A percentile compares a stretch with the other conserved stretches of the same genome.
Conservation (phyloP, 2,113 vertebrate species). For the Calyptommatus sinebrachiatus region DNA sequence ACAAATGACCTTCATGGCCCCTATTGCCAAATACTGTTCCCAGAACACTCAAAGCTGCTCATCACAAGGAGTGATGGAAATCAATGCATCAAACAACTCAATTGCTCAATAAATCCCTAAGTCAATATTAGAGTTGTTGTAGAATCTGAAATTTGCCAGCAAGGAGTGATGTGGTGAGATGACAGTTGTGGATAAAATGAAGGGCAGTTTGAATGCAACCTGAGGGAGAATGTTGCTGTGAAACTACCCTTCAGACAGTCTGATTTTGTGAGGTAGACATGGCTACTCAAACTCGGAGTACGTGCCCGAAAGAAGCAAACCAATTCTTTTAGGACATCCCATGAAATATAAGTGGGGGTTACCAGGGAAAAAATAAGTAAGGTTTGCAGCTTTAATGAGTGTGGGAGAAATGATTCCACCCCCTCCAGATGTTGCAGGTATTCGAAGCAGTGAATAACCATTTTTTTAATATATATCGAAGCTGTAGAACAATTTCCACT, state of each 20-base stretch:
- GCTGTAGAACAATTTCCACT: too few species aligned
- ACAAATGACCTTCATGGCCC: neutral
- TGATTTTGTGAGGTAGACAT: neutral
- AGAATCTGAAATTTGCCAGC: slow-evolving; percentile 23
- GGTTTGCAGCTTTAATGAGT: too few species aligned
- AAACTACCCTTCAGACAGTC: neutral
- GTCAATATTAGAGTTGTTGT: slow-evolving; percentile 31
- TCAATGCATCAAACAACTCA: slow-evolving; percentile 28
- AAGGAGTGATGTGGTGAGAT: slow-evolving; percentile 1
- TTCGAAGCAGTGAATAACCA: too few species aligned
- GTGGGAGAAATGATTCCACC: too few species aligned
- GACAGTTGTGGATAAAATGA: slow-evolving; percentile 11
- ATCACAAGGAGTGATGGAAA: slow-evolving; percentile 14
- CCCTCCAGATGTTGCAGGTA: too few species aligned
- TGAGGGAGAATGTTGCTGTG: neutral
- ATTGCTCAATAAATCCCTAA: slow-evolving; percentile 30
- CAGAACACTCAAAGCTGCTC: neutral
- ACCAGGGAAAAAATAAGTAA: too few species aligned
- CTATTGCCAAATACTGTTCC: slow-evolving; percentile 2
- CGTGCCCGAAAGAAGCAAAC: neutral
- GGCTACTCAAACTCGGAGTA: neutral
- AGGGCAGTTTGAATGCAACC: slow-evolving; percentile 9
- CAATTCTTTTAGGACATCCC: neutral
- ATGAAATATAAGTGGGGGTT: too few species aligned
- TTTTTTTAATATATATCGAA: too few species aligned